A percentile compares a stretch with the other conserved stretches of the same genome.
These are phyloP conservation scores for Apogon hyalosoma DNA, from an alignment of 2,797 vertebrate species.

Conservation along the genomic window DNA sequence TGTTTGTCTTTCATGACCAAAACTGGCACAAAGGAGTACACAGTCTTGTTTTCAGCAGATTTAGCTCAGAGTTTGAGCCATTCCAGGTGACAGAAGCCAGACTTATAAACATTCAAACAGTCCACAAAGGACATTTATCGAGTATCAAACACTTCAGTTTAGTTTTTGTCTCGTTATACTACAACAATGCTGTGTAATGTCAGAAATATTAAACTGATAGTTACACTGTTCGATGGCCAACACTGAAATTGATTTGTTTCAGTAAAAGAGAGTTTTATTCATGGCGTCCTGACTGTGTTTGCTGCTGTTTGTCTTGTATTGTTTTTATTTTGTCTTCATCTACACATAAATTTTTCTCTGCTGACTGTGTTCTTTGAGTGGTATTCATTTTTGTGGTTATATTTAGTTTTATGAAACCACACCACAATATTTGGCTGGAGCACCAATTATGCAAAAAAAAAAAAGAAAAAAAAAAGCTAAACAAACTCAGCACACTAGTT, in stretches of 20 bases:
- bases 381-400: neutral
- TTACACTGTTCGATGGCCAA: neutral
- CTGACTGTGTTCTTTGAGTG: neutral
- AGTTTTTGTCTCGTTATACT: neutral
- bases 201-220: neutral
- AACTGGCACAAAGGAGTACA: neutral
- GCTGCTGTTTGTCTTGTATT: neutral
- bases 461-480: no score
- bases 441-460: neutral
- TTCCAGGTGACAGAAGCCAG: neutral
- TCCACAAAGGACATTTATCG: neutral
- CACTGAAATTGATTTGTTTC: neutral
- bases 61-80: constrained; percentile 1
- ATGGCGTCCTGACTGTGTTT: neutral
- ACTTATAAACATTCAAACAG: constrained; percentile 36
- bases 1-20: constrained; percentile 47
- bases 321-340: neutral
- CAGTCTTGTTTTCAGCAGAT: neutral
- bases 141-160: no score
- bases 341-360: neutral
- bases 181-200: neutral
- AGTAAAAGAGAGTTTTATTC: neutral
- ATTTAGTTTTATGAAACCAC: neutral
- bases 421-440: neutral
- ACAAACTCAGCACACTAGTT: no score